Base-by-base conservation (phyloP, 2,113 vertebrate genomes). In the Zosterops japonicus region DNA sequence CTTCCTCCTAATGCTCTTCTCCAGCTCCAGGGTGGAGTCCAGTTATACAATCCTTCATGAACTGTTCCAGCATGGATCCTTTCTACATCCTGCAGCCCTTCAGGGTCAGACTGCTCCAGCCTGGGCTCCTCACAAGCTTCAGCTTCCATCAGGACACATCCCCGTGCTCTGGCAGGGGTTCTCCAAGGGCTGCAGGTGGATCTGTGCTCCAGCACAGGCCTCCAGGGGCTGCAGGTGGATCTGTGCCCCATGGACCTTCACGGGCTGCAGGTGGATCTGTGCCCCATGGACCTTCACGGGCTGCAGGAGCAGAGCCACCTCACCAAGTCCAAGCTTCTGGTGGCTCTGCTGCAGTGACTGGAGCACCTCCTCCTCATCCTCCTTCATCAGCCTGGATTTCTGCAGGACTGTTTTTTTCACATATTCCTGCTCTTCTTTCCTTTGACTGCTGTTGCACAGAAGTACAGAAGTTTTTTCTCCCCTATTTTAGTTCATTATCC, bases 11-110 rank as follows among this genome's bases (percentile, higher is more conserved):
- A 22, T 1, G 2, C 39, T 55, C 44, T 46, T 79, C 56, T 41
- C 17, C 14, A n/a, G 39, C 13, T 64, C 52, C 68, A 46, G 8
- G 0, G 0, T 17, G 25, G 6, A 25, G 4, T 50, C 24, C 25
- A 44, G 1, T 23, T 31, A 29, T 21, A 65, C 24, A 27, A 2
- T 53, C 28, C 47, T 35, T 57, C 33, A 23, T 16, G 1, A 74
- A 8, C 29, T 85, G 36, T 12, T 69, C 28, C 72, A 61, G 20
- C 2, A 6, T 3, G 12, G 19, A 12, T 68, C 24, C 18, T 13
- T 75, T 8, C 78, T 33, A 7, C 0, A 5, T 39, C 20, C 15
- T 71, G 41, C 50, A 67, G 25, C 36, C 53, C 47, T 68, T 81
- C 47, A 77, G 63, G 39, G 25, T 41, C 6, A 18, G 8, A n/a